Evolutionary conservation across 2,113 vertebrate species (phyloP).

Genomic region (Microcebus murinus): DNA sequence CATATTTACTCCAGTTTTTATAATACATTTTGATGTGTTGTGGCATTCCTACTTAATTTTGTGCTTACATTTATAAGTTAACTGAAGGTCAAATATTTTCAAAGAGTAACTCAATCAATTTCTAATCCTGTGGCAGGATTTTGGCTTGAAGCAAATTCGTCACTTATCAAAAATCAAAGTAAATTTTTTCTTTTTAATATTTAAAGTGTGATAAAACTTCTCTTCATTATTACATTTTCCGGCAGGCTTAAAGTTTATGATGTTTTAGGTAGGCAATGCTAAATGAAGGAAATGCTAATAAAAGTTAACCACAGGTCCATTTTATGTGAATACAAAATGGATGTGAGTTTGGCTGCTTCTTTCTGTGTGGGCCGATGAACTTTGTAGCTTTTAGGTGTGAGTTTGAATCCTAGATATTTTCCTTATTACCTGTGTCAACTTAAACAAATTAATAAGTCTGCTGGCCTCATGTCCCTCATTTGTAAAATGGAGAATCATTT

Average conservation of each 20-base stretch:
- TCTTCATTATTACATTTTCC: conserved; percentile 57
- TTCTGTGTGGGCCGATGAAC: not conserved
- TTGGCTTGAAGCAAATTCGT: conserved; percentile 57
- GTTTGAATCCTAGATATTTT: not conserved
- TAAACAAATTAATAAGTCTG: not conserved
- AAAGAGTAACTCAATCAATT: conserved; percentile 39
- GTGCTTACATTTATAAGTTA: conserved; percentile 37
- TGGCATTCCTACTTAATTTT: conserved; percentile 41
- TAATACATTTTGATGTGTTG: not conserved
- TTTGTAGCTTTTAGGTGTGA: not conserved
- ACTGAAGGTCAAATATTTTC: conserved; percentile 7
- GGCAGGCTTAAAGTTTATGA: conserved; percentile 58
- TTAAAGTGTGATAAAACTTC: conserved; percentile 77
- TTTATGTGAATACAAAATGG: conserved; percentile 57
- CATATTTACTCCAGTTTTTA: not conserved
- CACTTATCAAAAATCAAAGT: conserved; percentile 67
- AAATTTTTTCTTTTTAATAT: conserved; percentile 73
- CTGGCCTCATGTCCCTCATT: not conserved
- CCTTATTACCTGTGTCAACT: not conserved
- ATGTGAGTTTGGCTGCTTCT: not conserved
- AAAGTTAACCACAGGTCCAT: conserved; percentile 43
- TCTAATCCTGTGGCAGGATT: conserved; percentile 38
- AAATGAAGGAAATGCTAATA: conserved; percentile 63
- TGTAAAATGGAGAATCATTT: not conserved
- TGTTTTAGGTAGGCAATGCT: conserved; percentile 49